These are phyloP conservation scores for Pygocentrus nattereri DNA, from an alignment of 2,797 vertebrate species.

Conservation along the genomic window DNA sequence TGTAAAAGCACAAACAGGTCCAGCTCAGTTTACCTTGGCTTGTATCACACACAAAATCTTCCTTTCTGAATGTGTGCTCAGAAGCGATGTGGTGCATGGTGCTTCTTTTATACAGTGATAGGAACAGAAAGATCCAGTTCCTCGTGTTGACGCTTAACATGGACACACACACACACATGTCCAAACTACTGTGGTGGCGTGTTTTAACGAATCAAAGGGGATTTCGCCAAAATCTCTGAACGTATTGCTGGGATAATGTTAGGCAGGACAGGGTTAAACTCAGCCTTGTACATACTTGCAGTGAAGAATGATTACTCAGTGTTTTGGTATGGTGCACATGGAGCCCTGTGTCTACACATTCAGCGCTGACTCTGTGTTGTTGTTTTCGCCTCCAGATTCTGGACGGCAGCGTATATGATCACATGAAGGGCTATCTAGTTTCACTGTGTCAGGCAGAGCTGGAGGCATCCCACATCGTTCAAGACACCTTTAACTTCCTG, in stretches of 20 bases:
- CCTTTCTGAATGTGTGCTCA: too few species aligned
- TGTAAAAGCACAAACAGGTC: too few species aligned
- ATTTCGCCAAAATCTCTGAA: neutral
- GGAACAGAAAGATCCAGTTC: too few species aligned
- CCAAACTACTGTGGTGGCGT: too few species aligned
- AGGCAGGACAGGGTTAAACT: neutral
- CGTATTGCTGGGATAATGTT: neutral
- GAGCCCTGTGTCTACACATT: neutral
- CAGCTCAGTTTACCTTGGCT: too few species aligned
- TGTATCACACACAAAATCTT: too few species aligned
- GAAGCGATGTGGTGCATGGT: too few species aligned
- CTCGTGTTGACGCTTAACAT: too few species aligned
- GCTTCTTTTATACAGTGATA: too few species aligned
- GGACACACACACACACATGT: too few species aligned
- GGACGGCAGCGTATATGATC: slow-evolving; percentile 90
- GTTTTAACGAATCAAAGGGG: too few species aligned
- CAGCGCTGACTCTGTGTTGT: slow-evolving; percentile 11
- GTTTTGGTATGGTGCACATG: neutral
- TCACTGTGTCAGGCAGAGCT: slow-evolving; percentile 94
- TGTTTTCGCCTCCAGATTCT: slow-evolving; percentile 80
- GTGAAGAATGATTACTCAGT: neutral
- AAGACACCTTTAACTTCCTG: slow-evolving; percentile 91
- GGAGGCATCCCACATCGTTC: slow-evolving; percentile 87
- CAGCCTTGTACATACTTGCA: neutral
- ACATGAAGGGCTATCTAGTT: slow-evolving; percentile 94